These are phyloP conservation scores for Triops longicaudatus DNA, from an alignment of 1,140 invertebrate genomes.

Conservation along the genomic window DNA sequence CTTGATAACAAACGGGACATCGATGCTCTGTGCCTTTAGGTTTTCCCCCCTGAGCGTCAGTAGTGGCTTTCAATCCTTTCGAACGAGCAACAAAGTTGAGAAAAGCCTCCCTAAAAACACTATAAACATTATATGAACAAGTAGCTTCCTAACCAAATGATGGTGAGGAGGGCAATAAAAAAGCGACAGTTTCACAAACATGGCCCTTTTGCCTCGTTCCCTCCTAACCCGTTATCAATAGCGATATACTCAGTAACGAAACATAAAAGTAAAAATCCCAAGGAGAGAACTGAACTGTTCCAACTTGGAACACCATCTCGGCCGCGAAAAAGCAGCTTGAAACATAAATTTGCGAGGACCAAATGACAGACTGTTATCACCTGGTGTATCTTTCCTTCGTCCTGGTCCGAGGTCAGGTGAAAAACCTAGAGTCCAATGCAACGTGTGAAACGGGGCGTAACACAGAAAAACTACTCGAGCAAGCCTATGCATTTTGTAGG, in stretches of 20 bases:
- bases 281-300: too few species aligned
- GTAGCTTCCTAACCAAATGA: conserved; percentile 8
- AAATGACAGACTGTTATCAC: background rate
- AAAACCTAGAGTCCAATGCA: background rate
- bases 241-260: too few species aligned
- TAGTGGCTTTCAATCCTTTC: background rate
- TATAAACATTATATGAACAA: background rate
- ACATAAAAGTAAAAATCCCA: too few species aligned
- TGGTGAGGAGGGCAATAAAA: background rate
- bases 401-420: background rate
- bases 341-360: background rate
- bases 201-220: background rate
- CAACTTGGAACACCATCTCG: too few species aligned
- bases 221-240: background rate
- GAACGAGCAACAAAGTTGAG: background rate
- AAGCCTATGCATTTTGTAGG: background rate
- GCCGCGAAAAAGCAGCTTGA: background rate
- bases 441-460: background rate
- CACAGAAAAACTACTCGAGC: background rate
- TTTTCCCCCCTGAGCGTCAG: background rate
- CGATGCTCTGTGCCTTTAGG: background rate
- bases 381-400: background rate
- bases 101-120: background rate
- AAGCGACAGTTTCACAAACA: background rate
- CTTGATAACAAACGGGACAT: conserved; percentile 7